These are phyloP conservation scores for Gyrodactylus bullatarudis DNA, from an alignment of 1,140 invertebrate genomes.

Conservation along the genomic window DNA sequence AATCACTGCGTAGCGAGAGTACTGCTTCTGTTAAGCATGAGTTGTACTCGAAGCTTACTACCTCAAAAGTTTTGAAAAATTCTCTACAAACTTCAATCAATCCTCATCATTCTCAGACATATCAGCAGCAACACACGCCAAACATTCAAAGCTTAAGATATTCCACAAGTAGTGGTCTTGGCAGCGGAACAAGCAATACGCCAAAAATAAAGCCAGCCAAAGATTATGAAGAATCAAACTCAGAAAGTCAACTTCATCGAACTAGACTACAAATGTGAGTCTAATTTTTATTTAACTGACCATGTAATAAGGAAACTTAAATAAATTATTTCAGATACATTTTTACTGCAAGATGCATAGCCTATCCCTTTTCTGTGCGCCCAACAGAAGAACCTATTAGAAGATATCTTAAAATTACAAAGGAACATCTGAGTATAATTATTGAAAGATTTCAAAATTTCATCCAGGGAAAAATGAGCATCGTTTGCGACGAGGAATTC, in stretches of 20 bases:
- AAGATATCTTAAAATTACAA: slow-evolving; percentile 41
- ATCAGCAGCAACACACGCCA: neutral
- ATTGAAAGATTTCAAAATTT: slow-evolving; percentile 60
- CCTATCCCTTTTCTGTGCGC: slow-evolving; percentile 96
- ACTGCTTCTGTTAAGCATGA: neutral
- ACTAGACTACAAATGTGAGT: neutral
- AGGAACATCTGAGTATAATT: slow-evolving; percentile 71
- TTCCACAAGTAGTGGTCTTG: neutral
- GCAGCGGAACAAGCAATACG: neutral
- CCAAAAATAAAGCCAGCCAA: neutral
- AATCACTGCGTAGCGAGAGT: neutral
- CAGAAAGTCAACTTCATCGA: neutral
- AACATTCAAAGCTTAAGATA: neutral
- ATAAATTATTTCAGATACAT: slow-evolving; percentile 31
- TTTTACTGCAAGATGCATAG: slow-evolving; percentile 79
- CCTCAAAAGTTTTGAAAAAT: no score
- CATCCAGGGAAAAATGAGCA: slow-evolving; percentile 42
- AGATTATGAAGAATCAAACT: neutral
- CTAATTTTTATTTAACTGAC: neutral
- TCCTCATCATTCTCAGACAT: no score
- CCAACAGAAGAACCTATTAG: slow-evolving; percentile 73
- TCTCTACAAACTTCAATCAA: no score
- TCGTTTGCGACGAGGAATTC: slow-evolving; percentile 91
- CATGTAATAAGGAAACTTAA: neutral
- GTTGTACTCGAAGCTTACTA: neutral